Conservation (phyloP, 2,797 vertebrate genomes). For the Micropoecilia bifurca region DNA sequence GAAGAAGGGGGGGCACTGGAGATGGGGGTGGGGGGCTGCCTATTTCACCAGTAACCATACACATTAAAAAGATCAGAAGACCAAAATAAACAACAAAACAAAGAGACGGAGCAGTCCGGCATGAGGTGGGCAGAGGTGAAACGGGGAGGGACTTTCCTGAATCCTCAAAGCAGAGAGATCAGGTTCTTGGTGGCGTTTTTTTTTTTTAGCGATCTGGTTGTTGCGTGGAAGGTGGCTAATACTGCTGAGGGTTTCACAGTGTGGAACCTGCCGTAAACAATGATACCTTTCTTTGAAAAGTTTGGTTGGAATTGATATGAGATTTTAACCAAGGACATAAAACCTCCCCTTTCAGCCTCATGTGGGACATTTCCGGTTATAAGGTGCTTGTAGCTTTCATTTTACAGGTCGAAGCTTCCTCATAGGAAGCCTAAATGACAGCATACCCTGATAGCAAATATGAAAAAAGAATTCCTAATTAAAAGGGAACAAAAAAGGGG, state of each 20-base stretch:
- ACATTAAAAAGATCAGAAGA: constrained; percentile 64
- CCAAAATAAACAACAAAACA: constrained; percentile 76
- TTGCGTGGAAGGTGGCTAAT: constrained; percentile 74
- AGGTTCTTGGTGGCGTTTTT: constrained; percentile 53
- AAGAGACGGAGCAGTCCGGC: constrained; percentile 70
- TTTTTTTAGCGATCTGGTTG: constrained; percentile 43
- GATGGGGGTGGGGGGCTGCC: constrained; percentile 49
- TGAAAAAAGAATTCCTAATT: constrained; percentile 71
- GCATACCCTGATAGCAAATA: constrained; percentile 81
- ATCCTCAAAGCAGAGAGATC: constrained; percentile 48
- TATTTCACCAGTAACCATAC: constrained; percentile 74
- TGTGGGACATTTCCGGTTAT: constrained; percentile 72
- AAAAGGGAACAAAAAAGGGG: constrained; percentile 47
- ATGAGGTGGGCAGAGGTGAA: constrained; percentile 68
- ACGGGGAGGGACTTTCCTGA: constrained; percentile 61
- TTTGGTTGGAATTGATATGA: constrained; percentile 55
- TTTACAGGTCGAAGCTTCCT: constrained; percentile 77
- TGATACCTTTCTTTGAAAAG: constrained; percentile 79
- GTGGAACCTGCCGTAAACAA: constrained; percentile 55
- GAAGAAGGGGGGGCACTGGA: background rate
- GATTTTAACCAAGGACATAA: constrained; percentile 62
- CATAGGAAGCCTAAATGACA: constrained; percentile 69
- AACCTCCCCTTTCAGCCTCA: constrained; percentile 71
- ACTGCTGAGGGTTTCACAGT: constrained; percentile 70
- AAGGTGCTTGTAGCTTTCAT: constrained; percentile 84